Evolutionary conservation across 2,797 vertebrate genomes (phyloP).

Genomic region (Cossypha caffra): DNA sequence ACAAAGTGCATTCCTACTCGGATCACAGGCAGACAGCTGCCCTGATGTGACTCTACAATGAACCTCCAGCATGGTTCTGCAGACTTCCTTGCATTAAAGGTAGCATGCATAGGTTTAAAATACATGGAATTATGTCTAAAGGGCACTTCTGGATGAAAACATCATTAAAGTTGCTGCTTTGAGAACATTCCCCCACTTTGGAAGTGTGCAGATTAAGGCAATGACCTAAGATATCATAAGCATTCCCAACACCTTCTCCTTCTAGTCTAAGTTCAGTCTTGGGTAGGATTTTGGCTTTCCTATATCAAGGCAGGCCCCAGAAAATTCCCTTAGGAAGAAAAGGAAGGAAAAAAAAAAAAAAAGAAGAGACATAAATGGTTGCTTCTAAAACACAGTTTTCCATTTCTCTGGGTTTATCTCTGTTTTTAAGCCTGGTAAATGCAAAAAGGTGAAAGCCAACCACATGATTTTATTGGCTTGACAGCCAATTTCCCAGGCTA

Average conservation of each 20-base stretch:
- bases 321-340: not conserved
- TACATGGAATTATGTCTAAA: not conserved
- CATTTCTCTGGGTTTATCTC: not conserved
- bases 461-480: conserved; percentile 28
- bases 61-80: not conserved
- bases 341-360: not conserved
- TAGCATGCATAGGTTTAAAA: not conserved
- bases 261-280: not conserved
- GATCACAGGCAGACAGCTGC: conserved; percentile 7
- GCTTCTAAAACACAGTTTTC: not conserved
- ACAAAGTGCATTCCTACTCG: conserved; percentile 33
- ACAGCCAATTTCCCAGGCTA: conserved; percentile 33
- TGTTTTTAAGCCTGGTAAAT: not conserved
- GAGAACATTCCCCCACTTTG: not conserved
- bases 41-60: conserved; percentile 31
- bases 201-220: not conserved
- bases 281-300: not conserved
- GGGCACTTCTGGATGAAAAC: not conserved
- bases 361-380: not conserved
- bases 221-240: not conserved
- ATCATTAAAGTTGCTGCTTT: not conserved
- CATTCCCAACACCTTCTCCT: not conserved
- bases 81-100: not conserved
- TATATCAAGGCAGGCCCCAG: not conserved
- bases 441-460: not conserved